Evolutionary conservation across 2,888 invertebrate species (phyloP), one percentile per base, ranked within the genome.

Genomic region (Conchocele bisecta): DNA sequence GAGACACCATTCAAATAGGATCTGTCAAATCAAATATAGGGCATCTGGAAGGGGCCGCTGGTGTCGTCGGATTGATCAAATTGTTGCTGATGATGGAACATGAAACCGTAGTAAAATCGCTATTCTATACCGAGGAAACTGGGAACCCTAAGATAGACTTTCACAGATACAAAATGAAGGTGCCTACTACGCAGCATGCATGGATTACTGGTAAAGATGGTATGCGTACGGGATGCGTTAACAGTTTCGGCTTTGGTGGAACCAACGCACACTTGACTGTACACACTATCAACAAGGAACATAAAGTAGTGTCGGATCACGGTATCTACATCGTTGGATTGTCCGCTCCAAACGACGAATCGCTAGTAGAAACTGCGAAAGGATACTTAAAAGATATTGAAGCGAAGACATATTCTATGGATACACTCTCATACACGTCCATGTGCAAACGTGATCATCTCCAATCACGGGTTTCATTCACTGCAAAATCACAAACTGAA

Each of bases 1-100:
- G 20, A 15, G 28, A 46, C 9, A 24, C 31, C 17, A 37, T 58
- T 4, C 33, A 67, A 33, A 76, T 85, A n/a, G 85, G 85, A 0
- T 84, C 85, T 0, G 83, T 82, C 1, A 84, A 83, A 46, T 76
- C 83, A 17, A 85, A 83, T 61, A 79, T 84, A 15, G 84, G 84
- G 4, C 84, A 84, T 69, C 42, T 76, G 11, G 83, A 83, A 51
- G 60, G 81, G 15, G 83, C 81, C 2, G 77, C 85, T 24, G 85
- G 84, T 0, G 73, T 79, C 22, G 79, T 81, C 9, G 80, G 81
- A 7, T 56, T 85, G 15, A 83, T 85, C 29, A 85, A 85, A 50
- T 71, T 83, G 4, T 42, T 80, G 13, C 41, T 85, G 20, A 83
- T 81, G 82, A 81, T 84, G 77, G 72, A 78, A 33, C 33, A 83